phyloP scores from a whole-genome alignment of 2,888 invertebrate species.

The Xylota segnis region DNA sequence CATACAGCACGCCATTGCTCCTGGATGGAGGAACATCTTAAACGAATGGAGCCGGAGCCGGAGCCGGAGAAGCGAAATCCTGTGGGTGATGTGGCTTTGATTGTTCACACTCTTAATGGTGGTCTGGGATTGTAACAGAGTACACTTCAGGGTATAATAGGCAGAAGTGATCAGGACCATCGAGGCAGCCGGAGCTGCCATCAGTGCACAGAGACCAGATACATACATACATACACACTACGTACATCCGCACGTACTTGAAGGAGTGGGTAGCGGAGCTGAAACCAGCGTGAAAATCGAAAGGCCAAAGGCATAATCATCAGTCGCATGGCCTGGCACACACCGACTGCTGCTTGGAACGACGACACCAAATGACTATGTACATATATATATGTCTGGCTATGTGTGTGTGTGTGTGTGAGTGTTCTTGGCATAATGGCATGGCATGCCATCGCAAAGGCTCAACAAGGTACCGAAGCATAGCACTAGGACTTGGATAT shows the following conservation, averaged over 20 bases:
- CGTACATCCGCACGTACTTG: slow-evolving; percentile 5
- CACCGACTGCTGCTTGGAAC: slow-evolving; percentile 62
- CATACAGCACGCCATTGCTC: slow-evolving; percentile 47
- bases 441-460: slow-evolving; percentile 74
- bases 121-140: slow-evolving; percentile 77
- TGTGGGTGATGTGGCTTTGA: slow-evolving; percentile 78
- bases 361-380: slow-evolving; percentile 25
- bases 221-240: slow-evolving; percentile 23
- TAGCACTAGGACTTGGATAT: slow-evolving; percentile 72
- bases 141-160: slow-evolving; percentile 77
- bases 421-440: slow-evolving; percentile 61
- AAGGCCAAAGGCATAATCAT: slow-evolving; percentile 78
- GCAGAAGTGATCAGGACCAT: slow-evolving; percentile 78
- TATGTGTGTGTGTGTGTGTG: slow-evolving; percentile 31
- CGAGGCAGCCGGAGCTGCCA: slow-evolving; percentile 61
- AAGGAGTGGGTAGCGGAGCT: slow-evolving; percentile 47
- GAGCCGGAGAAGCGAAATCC: slow-evolving; percentile 67
- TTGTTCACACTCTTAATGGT: slow-evolving; percentile 78
- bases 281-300: slow-evolving; percentile 78
- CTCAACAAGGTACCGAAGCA: slow-evolving; percentile 75
- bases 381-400: not conserved
- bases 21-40: slow-evolving; percentile 67
- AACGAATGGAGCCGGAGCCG: slow-evolving; percentile 66
- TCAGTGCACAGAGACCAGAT: slow-evolving; percentile 47
- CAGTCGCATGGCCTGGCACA: slow-evolving; percentile 77